These are phyloP conservation scores for Entomyzon cyanotis DNA, from an alignment of 2,113 vertebrate species.

Conservation along the genomic window DNA sequence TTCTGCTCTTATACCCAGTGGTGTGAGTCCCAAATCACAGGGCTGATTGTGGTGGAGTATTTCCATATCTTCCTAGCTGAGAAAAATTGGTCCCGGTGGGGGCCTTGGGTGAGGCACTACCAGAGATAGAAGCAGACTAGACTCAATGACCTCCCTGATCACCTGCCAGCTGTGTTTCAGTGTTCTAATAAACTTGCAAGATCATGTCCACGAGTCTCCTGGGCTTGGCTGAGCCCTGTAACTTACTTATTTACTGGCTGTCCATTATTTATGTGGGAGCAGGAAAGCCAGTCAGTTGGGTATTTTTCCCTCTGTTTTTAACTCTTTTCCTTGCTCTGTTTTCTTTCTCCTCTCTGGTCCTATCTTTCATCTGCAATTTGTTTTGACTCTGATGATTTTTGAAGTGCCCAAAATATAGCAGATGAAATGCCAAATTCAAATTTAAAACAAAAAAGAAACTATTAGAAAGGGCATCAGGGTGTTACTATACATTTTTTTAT, in stretches of 20 bases:
- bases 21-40: not conserved
- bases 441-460: conserved; percentile 9
- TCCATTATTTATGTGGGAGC: conserved; percentile 47
- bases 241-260: conserved; percentile 44
- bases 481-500: conserved; percentile 68
- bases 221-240: not conserved
- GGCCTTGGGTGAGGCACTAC: not conserved
- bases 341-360: not conserved
- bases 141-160: not conserved
- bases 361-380: not conserved
- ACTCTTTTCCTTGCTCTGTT: not conserved
- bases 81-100: not conserved
- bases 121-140: not conserved
- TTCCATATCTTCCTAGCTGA: not conserved
- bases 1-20: not conserved
- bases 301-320: conserved; percentile 4
- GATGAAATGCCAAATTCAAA: not conserved
- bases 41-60: not conserved
- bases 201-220: conserved; percentile 38
- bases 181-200: conserved; percentile 40
- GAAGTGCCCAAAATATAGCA: not conserved
- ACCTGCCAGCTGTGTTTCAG: conserved; percentile 28
- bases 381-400: conserved; percentile 14
- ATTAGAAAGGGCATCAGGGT: not conserved
- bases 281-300: not conserved